A percentile compares a stretch with the other conserved stretches of the same genome.
These are phyloP conservation scores for Hyppa rectilinea DNA, from an alignment of 2,888 invertebrate species.

Conservation along the genomic window DNA sequence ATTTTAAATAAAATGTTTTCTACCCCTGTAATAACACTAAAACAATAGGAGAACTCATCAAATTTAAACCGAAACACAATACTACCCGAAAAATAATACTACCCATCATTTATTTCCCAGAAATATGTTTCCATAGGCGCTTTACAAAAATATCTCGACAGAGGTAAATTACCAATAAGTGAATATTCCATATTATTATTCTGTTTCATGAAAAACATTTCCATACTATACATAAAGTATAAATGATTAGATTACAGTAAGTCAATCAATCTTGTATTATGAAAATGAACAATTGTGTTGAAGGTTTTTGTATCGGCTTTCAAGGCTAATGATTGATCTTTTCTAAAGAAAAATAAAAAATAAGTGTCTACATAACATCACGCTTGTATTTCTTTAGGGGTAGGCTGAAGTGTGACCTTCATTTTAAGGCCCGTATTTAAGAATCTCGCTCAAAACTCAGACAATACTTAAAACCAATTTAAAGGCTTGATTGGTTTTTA, in stretches of 20 bases:
- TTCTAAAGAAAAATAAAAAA: conserved; percentile 3
- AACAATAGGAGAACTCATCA: background rate
- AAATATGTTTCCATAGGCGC: background rate
- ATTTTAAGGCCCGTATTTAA: no score
- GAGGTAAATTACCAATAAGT: background rate
- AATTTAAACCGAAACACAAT: background rate
- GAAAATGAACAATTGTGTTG: conserved; percentile 44
- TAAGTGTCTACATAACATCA: background rate
- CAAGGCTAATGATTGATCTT: conserved; percentile 41
- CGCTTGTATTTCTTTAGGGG: background rate
- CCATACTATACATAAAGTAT: conserved; percentile 10
- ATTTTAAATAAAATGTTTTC: no score
- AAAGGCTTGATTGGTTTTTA: no score
- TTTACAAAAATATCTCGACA: background rate
- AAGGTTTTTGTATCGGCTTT: conserved; percentile 15
- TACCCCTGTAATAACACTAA: no score
- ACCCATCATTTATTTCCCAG: background rate
- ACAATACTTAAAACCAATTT: no score
- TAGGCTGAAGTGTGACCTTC: background rate
- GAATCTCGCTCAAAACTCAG: no score
- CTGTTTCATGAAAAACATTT: conserved; percentile 10
- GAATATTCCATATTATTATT: conserved; percentile 1
- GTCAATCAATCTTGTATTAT: conserved; percentile 57
- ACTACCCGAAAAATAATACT: background rate
- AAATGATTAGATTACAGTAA: conserved; percentile 33